phyloP scores from a whole-genome alignment of 2,888 invertebrate species.

The Leptopilina syphax region DNA sequence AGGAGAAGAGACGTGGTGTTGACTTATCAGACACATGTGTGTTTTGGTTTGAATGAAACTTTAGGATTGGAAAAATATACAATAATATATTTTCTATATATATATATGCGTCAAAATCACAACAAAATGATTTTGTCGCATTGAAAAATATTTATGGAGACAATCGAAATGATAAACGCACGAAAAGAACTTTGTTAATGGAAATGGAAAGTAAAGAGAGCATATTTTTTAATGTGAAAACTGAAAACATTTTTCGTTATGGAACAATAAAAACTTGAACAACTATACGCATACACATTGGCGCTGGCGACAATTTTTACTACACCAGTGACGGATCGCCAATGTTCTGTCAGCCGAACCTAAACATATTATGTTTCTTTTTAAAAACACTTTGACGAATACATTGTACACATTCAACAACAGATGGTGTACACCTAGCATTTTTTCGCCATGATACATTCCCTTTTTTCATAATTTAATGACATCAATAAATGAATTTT shows the following conservation, averaged over 20 bases:
- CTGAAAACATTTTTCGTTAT: constrained; percentile 15
- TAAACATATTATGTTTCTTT: constrained; percentile 13
- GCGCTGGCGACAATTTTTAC: constrained; percentile 28
- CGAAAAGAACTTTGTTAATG: constrained; percentile 2
- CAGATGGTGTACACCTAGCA: constrained; percentile 2
- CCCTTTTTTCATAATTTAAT: constrained; percentile 4
- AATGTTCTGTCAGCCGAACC: constrained; percentile 28
- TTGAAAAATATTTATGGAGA: background rate
- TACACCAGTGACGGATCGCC: constrained; percentile 25
- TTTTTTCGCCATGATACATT: background rate
- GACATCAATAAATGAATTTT: constrained; percentile 3
- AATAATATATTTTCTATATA: background rate
- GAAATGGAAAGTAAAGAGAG: constrained; percentile 18
- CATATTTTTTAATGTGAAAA: constrained; percentile 22
- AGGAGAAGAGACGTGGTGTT: background rate
- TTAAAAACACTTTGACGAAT: constrained; percentile 20
- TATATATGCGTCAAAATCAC: background rate
- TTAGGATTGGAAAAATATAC: background rate
- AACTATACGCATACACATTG: background rate
- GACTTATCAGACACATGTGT: background rate
- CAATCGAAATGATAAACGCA: background rate
- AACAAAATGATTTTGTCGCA: background rate
- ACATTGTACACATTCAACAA: constrained; percentile 12
- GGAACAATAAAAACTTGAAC: constrained; percentile 5
- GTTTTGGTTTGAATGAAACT: background rate